Evolutionary conservation across 1,140 invertebrate species (phyloP).

Genomic region (Lasioglossum baleicum): DNA sequence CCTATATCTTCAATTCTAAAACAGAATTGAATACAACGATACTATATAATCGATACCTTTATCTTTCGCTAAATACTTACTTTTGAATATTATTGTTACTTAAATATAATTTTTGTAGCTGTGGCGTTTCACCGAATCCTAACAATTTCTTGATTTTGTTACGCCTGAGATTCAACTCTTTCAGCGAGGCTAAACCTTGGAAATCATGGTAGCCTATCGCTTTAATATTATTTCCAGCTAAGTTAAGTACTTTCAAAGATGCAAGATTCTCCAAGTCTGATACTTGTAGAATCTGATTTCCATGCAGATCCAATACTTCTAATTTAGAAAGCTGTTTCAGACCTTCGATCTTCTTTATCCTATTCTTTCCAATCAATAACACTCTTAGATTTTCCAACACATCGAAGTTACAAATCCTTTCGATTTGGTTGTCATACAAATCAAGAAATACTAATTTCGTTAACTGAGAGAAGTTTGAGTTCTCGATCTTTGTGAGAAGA

Average conservation of each 20-base stretch:
- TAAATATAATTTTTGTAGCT: conserved; percentile 89
- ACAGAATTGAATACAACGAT: conserved; percentile 39
- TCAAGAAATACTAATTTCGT: conserved; percentile 93
- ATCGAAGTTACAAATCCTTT: conserved; percentile 88
- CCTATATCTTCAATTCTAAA: conserved; percentile 90
- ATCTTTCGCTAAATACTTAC: conserved; percentile 75
- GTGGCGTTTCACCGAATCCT: conserved; percentile 90
- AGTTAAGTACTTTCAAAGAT: conserved; percentile 92
- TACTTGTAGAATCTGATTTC: conserved; percentile 89
- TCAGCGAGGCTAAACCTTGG: conserved; percentile 86
- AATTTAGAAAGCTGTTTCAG: conserved; percentile 86
- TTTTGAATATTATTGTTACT: conserved; percentile 92
- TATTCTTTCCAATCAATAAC: conserved; percentile 93
- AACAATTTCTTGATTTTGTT: conserved; percentile 90
- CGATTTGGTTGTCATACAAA: conserved; percentile 96
- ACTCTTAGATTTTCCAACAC: conserved; percentile 89
- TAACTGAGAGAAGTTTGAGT: conserved; percentile 82
- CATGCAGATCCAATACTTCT: conserved; percentile 95
- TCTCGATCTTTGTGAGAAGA: conserved; percentile 88
- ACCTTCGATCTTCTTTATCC: conserved; percentile 85
- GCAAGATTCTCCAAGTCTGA: conserved; percentile 82
- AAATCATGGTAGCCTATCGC: conserved; percentile 87
- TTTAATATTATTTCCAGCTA: conserved; percentile 93
- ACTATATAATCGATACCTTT: not conserved
- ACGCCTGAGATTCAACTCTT: conserved; percentile 92